Base-by-base conservation (phyloP, 2,888 invertebrate species). In the Agriopis aurantiaria region DNA sequence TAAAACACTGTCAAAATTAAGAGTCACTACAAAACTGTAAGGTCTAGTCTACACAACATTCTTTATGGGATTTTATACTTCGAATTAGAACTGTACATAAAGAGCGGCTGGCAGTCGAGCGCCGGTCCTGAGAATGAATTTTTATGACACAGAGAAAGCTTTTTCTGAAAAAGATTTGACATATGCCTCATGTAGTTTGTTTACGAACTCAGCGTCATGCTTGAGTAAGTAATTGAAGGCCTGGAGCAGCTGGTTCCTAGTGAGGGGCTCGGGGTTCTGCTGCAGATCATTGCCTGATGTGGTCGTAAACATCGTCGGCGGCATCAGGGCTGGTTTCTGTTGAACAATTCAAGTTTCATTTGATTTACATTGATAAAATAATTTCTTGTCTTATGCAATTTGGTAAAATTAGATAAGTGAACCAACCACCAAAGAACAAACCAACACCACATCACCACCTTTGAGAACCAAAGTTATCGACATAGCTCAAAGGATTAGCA, bases 171-270 rank as follows among this genome's bases (percentile, higher is more conserved):
- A 97, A 46, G 97, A 97, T 91, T 98, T 97, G 17, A 98, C 96
- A 87, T 99, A 99, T 65, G 98, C 98, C 91, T 98, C 98, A 86
- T 99, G 98, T 74, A 99, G 94, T 89, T 97, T 98, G 84, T 96
- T 97, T 48, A 98, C 96, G 92, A 99, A 99, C 78, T 97, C 97
- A 46, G 97, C 95, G 89, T 99, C 98, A 90, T 97, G 97, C 92
- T 97, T 97, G 69, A 98, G 94, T 69, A 99, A 95, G 92, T 98
- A 97, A 81, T 97, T 96, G 84, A 99, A 96, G 43, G 98, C 98
- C 92, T 98, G 98, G 48, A 97, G 96, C 72, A 99, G 95, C 88
- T 99, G 99, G 85, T 97, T 97, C 88, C 97, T 96, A 56, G 98
- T 98, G 62, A 99, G 95, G 14, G 98, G 97, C 87, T 97, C 97